Percentiles rank a stretch among this genome's conserved stretches.
These are phyloP conservation scores for Cosmia pyralina DNA, from an alignment of 2,888 invertebrate species.

Conservation along the genomic window DNA sequence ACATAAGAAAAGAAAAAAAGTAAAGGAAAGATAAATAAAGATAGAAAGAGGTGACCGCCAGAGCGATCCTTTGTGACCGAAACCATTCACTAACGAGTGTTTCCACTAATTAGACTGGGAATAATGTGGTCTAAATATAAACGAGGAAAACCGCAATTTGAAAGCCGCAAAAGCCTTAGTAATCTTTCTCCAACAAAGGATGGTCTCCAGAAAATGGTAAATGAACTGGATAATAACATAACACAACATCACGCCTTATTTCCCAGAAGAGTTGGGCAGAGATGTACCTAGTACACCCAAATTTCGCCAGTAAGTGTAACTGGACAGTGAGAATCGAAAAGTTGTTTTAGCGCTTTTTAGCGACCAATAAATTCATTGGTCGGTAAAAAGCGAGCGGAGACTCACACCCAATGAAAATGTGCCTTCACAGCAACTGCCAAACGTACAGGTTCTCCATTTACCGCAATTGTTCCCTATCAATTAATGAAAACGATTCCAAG, in stretches of 20 bases:
- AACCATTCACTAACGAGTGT: not conserved
- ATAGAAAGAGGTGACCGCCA: not conserved
- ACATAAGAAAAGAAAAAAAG: not conserved
- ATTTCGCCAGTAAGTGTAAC: too few species aligned
- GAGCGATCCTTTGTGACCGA: not conserved
- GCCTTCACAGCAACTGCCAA: too few species aligned
- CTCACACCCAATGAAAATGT: not conserved
- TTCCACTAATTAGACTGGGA: too few species aligned
- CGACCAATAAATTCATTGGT: not conserved
- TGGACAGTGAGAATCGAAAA: not conserved
- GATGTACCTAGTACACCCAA: too few species aligned
- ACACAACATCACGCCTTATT: too few species aligned
- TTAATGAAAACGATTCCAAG: not conserved
- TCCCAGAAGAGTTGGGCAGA: too few species aligned
- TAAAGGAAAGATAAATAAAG: not conserved
- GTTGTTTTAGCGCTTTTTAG: too few species aligned
- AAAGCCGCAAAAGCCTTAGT: not conserved
- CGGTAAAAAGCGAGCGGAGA: not conserved
- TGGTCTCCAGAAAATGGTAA: not conserved
- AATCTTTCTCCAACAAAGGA: not conserved
- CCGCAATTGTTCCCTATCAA: too few species aligned
- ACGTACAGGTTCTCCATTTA: not conserved
- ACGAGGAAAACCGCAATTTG: slow-evolving; percentile 5
- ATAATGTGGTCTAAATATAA: not conserved
- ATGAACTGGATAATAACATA: not conserved